Percentiles rank a stretch among this genome's conserved stretches.
Conservation (phyloP, 2,888 invertebrate species). For the Eupithecia vulgata region DNA sequence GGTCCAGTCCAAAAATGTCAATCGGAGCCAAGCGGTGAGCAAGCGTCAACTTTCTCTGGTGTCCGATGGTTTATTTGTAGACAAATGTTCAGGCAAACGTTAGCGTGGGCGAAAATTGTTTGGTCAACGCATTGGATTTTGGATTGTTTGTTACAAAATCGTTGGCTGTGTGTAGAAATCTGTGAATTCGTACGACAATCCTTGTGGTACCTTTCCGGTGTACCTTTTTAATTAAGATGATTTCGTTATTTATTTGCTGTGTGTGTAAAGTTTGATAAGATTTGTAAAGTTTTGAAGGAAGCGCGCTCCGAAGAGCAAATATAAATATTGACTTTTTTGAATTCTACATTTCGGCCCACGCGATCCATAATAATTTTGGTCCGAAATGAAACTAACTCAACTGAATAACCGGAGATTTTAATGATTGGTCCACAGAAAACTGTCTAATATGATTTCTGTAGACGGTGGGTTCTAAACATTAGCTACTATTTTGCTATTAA, state of each 20-base stretch:
- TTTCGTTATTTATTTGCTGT: no score
- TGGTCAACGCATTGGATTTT: not conserved
- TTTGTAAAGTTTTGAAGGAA: no score
- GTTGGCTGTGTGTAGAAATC: not conserved
- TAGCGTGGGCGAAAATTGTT: not conserved
- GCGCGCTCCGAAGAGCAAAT: not conserved
- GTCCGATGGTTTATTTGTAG: constrained; percentile 26
- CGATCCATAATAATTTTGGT: not conserved
- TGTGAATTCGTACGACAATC: not conserved
- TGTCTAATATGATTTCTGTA: not conserved
- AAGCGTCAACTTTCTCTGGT: constrained; percentile 58
- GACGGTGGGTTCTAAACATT: not conserved
- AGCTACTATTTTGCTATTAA: not conserved
- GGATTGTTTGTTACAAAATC: not conserved
- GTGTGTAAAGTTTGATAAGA: not conserved
- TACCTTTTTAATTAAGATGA: no score
- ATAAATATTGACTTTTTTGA: not conserved
- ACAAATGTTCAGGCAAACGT: not conserved
- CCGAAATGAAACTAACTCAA: not conserved
- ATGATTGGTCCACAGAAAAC: not conserved
- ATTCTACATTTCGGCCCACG: not conserved
- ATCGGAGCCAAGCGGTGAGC: constrained; percentile 51
- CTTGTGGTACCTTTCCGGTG: no score
- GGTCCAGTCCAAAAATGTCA: constrained; percentile 51
- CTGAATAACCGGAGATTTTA: not conserved